phyloP scores from a whole-genome alignment of 2,113 vertebrate genomes.

The Corythoichthys haematopterus region DNA sequence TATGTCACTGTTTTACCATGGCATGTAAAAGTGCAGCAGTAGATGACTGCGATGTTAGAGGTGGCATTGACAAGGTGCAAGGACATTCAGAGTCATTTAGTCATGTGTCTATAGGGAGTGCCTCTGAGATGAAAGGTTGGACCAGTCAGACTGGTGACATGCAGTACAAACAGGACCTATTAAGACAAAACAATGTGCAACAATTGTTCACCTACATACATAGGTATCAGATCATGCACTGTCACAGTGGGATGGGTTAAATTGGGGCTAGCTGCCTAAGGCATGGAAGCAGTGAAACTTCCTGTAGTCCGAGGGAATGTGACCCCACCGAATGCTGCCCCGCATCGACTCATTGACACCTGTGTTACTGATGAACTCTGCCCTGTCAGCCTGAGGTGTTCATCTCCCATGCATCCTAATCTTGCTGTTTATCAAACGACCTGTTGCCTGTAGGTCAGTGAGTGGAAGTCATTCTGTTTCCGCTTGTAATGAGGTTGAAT shows the following conservation, averaged over 20 bases:
- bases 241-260: not conserved
- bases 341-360: slow-evolving; percentile 39
- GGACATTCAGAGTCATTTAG: not conserved
- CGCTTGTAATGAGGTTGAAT: slow-evolving; percentile 3
- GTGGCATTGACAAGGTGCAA: slow-evolving; percentile 13
- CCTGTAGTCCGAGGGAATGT: slow-evolving; percentile 20
- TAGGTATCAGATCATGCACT: not conserved
- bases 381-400: slow-evolving; percentile 24
- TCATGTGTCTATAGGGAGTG: slow-evolving; percentile 16
- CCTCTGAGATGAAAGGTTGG: slow-evolving; percentile 9
- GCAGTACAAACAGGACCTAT: not conserved
- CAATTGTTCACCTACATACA: not conserved
- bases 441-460: slow-evolving; percentile 17
- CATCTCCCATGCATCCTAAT: slow-evolving; percentile 23
- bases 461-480: slow-evolving; percentile 2
- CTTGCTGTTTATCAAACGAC: slow-evolving; percentile 23
- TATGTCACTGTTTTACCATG: slow-evolving; percentile 28
- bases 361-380: slow-evolving; percentile 23
- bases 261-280: slow-evolving; percentile 4
- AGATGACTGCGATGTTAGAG: slow-evolving; percentile 10
- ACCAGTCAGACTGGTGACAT: slow-evolving; percentile 16
- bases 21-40: slow-evolving; percentile 21
- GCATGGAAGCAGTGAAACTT: slow-evolving; percentile 16
- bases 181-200: slow-evolving; percentile 1
- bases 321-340: slow-evolving; percentile 29